Evolutionary conservation across 2,888 invertebrate species (phyloP), one percentile per base, ranked within the genome.

Genomic region (Blera fallax): DNA sequence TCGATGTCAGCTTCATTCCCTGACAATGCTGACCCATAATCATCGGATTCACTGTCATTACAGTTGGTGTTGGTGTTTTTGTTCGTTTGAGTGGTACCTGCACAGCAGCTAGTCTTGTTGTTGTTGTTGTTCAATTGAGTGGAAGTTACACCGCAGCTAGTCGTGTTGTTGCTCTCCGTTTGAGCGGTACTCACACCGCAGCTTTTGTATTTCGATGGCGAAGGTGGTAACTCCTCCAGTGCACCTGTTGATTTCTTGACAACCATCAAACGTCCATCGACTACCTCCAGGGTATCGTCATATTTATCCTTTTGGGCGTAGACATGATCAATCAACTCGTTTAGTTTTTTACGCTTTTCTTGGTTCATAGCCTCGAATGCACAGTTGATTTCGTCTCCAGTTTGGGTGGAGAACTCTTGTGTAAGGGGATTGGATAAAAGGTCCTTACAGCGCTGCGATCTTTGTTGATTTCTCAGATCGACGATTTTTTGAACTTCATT

Each of bases 211-310:
- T 73, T 62, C 27, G 58, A 8, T 34, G 16, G 67, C 6, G 60
- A 67, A 3, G 24, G 87, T 0, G 89, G 89, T 16, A 90, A 65
- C 11, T 91, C 90, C 18, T 88, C 87, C 6, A 91, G 24, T 3
- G 87, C 88, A 0, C 90, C 90, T 0, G 90, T 88, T 40, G 88
- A 87, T 54, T 89, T 89, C 37, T 90, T 90, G 1, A 90, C 88
- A 45, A 91, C 87, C 87, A 91, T 89, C 74, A 91, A 73, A 11
- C 89, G 88, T 18, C 89, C 89, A 77, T 91, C 88, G 1, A 91
- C 87, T 3, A 91, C 88, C 27, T 92, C 91, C 3, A 91, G 69
- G 0, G 87, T 88, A 64, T 91, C 90, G 16, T 90, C 88, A 50
- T 90, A 90, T 11, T 84, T 88, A 7, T 90, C 90, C 7, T 89